These are phyloP conservation scores for Morus bassanus DNA, from an alignment of 2,797 vertebrate genomes.

Conservation along the genomic window DNA sequence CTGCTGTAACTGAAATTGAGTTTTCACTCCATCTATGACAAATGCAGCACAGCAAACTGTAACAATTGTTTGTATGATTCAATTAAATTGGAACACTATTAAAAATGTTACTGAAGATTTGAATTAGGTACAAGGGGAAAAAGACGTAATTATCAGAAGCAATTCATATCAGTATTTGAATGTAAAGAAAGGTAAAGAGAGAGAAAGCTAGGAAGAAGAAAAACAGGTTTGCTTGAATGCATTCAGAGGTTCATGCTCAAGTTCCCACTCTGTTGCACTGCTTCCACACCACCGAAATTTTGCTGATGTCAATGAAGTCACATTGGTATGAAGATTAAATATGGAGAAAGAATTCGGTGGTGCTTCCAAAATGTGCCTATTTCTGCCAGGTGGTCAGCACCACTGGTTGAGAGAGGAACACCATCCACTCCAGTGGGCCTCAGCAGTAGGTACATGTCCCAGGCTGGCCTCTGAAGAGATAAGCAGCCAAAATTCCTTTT, in stretches of 20 bases:
- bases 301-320: not conserved
- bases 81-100: not conserved
- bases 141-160: conserved; percentile 36
- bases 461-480: not conserved
- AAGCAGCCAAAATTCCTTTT: not conserved
- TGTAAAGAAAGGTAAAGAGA: not conserved
- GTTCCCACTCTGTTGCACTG: not conserved
- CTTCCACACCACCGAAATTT: not conserved
- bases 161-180: conserved; percentile 24
- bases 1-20: not conserved
- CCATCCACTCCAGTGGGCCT: accelerated
- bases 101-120: not conserved
- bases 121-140: not conserved
- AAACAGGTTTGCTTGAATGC: not conserved
- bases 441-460: not conserved
- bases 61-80: conserved; percentile 2
- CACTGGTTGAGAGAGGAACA: not conserved
- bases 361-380: not conserved
- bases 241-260: not conserved
- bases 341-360: not conserved
- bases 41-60: not conserved
- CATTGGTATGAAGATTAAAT: not conserved
- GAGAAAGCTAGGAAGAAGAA: not conserved
- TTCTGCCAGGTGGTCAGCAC: not conserved
- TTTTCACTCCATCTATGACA: not conserved